Evolutionary conservation across 2,888 invertebrate genomes (phyloP), one percentile per base, ranked within the genome.

Genomic region (Xestoiulus laeticollis): DNA sequence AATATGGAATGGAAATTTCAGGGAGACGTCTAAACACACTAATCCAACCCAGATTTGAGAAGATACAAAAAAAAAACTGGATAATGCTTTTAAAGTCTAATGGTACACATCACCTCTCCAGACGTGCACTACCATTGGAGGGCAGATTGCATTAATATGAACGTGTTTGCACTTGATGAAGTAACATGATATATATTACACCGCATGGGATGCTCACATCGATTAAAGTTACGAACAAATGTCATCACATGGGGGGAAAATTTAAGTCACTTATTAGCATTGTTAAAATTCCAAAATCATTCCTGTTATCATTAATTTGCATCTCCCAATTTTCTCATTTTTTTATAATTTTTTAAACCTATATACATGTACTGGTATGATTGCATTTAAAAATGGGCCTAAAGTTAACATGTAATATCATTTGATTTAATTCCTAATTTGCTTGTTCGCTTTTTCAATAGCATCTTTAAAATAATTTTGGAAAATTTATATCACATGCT

Each of bases 1-100:
- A 22, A 26, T 68, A 26, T 68, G 68, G 22, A 68, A 68, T 68
- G 68, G 26, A 68, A 68, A 68, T 68, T 68, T 68, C 68, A 68
- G 68, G 68, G 68, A 68, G 68, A 68, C 68, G 68, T 68, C 68
- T 68, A 68, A 26, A 59, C 22, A 68, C 68, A 22, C 26, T 26
- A 68, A 68, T 68, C 8, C 68, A 26, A 68, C 68, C 68, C 22
- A 68, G 68, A 68, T 68, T 68, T 68, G 10, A 22, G n/a, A 68
- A n/a, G n/a, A 68, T n/a, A 53, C 19, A 16, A 53, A 68, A 22
- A n/a, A 22, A 26, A 68, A 26, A 22, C 59, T 26, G 68, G 68
- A 68, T 68, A 26, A 22, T 22, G 68, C 26, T 68, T 68, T 48
- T 68, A 22, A 68, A 68, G 68, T 10, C 0, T 68, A 26, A 22